Evolutionary conservation across 2,888 invertebrate genomes (phyloP).

Genomic region (Stictocephala bisonia): DNA sequence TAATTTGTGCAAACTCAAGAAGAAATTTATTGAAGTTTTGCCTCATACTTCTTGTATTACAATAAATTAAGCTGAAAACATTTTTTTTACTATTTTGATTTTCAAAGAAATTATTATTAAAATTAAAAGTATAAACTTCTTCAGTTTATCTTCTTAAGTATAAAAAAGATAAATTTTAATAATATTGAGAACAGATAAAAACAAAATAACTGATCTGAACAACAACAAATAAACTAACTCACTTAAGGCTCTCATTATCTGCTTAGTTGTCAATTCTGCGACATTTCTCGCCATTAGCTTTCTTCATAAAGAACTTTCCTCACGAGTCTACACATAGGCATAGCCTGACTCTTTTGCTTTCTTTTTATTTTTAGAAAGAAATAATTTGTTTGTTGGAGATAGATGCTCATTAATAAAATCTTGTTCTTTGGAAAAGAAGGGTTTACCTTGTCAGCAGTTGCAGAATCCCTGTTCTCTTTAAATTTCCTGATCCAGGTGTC

Average conservation of each 20-base stretch:
- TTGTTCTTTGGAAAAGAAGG: neutral
- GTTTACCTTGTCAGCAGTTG: slow-evolving; percentile 15
- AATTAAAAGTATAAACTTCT: neutral
- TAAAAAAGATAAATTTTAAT: too few relatives aligned
- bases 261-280: neutral
- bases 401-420: slow-evolving; percentile 22
- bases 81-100: neutral
- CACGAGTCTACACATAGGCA: neutral
- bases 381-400: slow-evolving; percentile 8
- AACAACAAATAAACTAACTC: too few relatives aligned
- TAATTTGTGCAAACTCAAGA: neutral
- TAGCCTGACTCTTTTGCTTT: slow-evolving; percentile 1
- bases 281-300: slow-evolving; percentile 6
- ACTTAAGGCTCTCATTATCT: slow-evolving; percentile 21
- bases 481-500: slow-evolving; percentile 18
- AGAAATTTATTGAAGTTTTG: neutral
- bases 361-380: neutral
- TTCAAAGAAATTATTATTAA: neutral
- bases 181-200: too few relatives aligned
- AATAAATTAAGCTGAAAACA: neutral
- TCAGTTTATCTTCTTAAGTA: too few relatives aligned
- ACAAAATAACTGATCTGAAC: too few relatives aligned
- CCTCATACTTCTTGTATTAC: neutral
- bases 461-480: neutral
- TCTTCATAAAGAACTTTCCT: slow-evolving; percentile 9